phyloP scores from a whole-genome alignment of 2,113 vertebrate genomes.

The Pluvianellus socialis region DNA sequence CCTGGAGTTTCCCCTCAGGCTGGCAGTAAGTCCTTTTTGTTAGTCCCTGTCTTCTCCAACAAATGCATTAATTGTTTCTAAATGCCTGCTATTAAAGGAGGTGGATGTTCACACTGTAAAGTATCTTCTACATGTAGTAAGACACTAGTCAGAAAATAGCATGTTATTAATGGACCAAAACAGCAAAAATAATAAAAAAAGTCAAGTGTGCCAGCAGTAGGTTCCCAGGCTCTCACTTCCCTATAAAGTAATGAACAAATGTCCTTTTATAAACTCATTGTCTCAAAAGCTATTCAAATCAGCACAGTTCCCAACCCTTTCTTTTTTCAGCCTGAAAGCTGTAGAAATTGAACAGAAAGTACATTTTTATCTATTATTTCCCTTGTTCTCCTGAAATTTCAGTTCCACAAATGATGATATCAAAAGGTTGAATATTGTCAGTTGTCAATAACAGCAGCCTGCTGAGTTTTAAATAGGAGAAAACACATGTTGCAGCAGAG shows the following conservation, averaged over 20 bases:
- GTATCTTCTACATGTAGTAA: neutral
- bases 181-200: slow-evolving; percentile 3
- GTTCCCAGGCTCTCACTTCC: slow-evolving; percentile 24
- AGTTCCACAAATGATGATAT: neutral
- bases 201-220: neutral
- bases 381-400: neutral
- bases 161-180: neutral
- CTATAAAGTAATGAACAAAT: slow-evolving; percentile 25
- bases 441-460: neutral
- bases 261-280: slow-evolving; percentile 40
- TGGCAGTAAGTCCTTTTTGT: neutral
- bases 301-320: neutral
- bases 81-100: neutral
- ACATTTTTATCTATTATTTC: neutral
- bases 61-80: neutral
- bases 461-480: neutral
- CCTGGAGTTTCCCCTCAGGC: neutral
- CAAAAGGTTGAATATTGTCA: neutral
- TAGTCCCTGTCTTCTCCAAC: neutral
- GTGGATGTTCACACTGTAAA: neutral
- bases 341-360: neutral
- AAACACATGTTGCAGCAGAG: neutral
- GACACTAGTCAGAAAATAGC: neutral
- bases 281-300: slow-evolving; percentile 26
- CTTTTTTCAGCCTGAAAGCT: neutral